Conservation (phyloP, 1,140 invertebrate species). For the Psilanteris sp. region DNA sequence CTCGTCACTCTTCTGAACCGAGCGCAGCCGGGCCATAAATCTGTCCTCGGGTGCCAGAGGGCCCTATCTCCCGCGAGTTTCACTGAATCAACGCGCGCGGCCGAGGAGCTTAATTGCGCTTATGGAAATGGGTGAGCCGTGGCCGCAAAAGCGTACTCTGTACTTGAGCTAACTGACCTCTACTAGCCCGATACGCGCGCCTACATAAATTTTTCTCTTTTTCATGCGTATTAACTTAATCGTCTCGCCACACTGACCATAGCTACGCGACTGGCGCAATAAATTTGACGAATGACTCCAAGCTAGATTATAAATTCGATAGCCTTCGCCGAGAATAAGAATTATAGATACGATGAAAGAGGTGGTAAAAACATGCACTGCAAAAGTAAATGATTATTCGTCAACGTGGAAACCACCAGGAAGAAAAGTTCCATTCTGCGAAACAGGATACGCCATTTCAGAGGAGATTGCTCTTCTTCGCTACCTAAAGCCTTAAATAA, state of each 20-base stretch:
- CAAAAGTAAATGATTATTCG: slow-evolving; percentile 40
- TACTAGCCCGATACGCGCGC: slow-evolving; percentile 55
- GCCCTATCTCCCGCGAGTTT: slow-evolving; percentile 61
- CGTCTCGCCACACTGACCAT: slow-evolving; percentile 59
- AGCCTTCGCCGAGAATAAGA: slow-evolving; percentile 63
- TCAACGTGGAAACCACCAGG: neutral
- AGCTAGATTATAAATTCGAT: slow-evolving; percentile 65
- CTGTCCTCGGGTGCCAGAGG: slow-evolving; percentile 61
- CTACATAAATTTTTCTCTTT: slow-evolving; percentile 66
- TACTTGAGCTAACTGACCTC: slow-evolving; percentile 63
- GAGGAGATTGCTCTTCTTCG: too few relatives aligned
- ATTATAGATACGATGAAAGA: slow-evolving; percentile 59
- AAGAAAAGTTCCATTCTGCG: too few relatives aligned
- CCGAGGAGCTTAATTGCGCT: slow-evolving; percentile 61
- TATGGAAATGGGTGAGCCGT: slow-evolving; percentile 60
- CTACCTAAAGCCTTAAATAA: too few relatives aligned
- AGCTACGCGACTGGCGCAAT: slow-evolving; percentile 54
- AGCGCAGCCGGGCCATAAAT: slow-evolving; percentile 49
- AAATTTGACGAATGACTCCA: slow-evolving; percentile 65
- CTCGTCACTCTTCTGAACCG: slow-evolving; percentile 62
- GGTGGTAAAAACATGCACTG: slow-evolving; percentile 1
- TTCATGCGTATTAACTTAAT: slow-evolving; percentile 66
- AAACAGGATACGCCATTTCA: too few relatives aligned
- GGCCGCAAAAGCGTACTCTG: slow-evolving; percentile 41
- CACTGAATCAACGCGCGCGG: slow-evolving; percentile 59